Conservation (phyloP, 2,113 vertebrate genomes). For the Paradoxurus hermaphroditus region DNA sequence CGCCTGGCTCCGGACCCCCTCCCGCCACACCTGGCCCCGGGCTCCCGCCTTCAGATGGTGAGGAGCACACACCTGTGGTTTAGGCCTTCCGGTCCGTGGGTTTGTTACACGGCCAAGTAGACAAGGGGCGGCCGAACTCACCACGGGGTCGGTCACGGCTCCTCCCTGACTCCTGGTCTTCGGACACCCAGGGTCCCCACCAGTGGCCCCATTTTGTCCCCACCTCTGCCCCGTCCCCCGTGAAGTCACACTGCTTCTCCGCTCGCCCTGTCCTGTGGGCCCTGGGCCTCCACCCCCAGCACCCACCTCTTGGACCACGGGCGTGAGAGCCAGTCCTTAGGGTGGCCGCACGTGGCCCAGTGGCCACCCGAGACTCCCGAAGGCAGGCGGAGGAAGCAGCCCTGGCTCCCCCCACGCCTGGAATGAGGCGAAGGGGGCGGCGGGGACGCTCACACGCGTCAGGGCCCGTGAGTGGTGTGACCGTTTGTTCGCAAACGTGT, state of each 20-base stretch:
- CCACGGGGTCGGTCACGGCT: accelerated
- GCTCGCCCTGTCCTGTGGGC: not conserved
- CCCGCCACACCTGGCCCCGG: not conserved
- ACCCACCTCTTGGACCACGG: no score
- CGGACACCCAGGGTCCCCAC: not conserved
- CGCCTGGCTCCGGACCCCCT: no score
- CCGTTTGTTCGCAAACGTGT: not conserved
- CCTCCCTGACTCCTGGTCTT: not conserved
- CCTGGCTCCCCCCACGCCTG: not conserved
- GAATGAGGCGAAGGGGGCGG: accelerated
- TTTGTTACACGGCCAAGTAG: accelerated
- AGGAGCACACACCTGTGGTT: not conserved
- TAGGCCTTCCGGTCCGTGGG: no score
- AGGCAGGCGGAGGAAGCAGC: not conserved
- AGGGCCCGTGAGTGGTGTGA: not conserved
- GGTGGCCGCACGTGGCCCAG: not conserved
- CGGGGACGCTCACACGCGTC: accelerated
- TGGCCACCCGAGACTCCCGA: not conserved
- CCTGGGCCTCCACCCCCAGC: not conserved
- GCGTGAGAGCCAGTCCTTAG: no score
- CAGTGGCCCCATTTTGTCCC: accelerated
- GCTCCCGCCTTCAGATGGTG: not conserved
- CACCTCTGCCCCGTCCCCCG: no score
- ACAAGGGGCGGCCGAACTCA: no score
- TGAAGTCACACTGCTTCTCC: not conserved